Evolutionary conservation across 2,888 invertebrate species (phyloP), one percentile per base, ranked within the genome.

Genomic region (Dastarcus helophoroides): DNA sequence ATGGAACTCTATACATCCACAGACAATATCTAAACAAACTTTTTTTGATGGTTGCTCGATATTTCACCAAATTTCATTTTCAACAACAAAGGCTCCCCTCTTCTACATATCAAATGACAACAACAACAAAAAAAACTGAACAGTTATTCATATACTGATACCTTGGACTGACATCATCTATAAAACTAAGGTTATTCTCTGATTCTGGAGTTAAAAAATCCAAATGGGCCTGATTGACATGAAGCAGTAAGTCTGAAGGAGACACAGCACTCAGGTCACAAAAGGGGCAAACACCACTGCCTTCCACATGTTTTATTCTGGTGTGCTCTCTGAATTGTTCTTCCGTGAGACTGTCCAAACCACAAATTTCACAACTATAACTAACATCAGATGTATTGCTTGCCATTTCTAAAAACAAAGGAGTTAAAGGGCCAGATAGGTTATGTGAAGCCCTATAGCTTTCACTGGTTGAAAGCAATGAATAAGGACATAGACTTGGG

Each of bases 181-280:
- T 81, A 46, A 82, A 82, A 14, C 77, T 76, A 69, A 81, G 73
- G 42, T 76, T 64, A 31, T 52, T 48, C 52, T 83, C 82, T 38
- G 77, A 71, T 53, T 83, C 82, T 1, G 84, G 84, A 24, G 83
- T 84, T 28, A 84, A 61, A 53, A 80, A 83, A 54, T 85, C 83
- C 40, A 85, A 67, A 60, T 88, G 88, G n/a, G 79, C 82, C 43
- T 77, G 75, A 56, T 85, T 84, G 2, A 86, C 85, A 53, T 86
- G 88, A 2, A 78, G 64, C 39, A 81, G 64, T 47, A 88, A 72
- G 49, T 84, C 82, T 3, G 77, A 73, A 11, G 79, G 76, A 7
- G 79, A 76, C 24, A 79, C 74, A 38, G 75, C 73, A 9, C 74
- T 72, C 40, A 82, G 70, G 54, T 82, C 81, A 57, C 88, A 86